phyloP scores from a whole-genome alignment of 2,888 invertebrate species.

The Gerosis bhagava region DNA sequence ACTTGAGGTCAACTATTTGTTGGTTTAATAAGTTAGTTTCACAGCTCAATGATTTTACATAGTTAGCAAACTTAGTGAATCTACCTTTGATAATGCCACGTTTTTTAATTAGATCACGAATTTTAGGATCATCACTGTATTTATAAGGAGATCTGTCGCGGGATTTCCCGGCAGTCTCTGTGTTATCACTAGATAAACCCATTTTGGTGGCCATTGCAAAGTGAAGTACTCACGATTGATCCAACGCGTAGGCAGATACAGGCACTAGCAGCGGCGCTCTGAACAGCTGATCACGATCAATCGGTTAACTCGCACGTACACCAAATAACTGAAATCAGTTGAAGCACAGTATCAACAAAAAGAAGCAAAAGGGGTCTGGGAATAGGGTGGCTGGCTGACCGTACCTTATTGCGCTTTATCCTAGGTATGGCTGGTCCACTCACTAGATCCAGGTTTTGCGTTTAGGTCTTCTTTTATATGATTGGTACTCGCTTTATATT shows the following conservation, averaged over 20 bases:
- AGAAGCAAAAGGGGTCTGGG: too few relatives aligned
- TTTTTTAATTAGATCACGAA: conserved; percentile 11
- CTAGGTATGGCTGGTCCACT: too few relatives aligned
- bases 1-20: conserved; percentile 9
- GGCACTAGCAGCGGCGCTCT: too few relatives aligned
- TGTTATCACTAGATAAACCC: not conserved
- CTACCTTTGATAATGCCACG: conserved; percentile 15
- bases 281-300: too few relatives aligned
- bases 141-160: conserved; percentile 8
- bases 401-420: too few relatives aligned
- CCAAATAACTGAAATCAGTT: too few relatives aligned
- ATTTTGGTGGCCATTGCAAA: conserved; percentile 11
- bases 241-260: too few relatives aligned
- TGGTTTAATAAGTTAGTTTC: not conserved
- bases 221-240: too few relatives aligned
- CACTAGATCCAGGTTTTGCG: too few relatives aligned
- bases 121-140: conserved; percentile 1
- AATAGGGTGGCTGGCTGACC: conserved; percentile 1
- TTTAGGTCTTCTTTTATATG: too few relatives aligned
- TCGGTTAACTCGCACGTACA: conserved; percentile 5
- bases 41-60: conserved; percentile 1
- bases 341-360: too few relatives aligned
- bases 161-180: not conserved
- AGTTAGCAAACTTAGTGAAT: conserved; percentile 12
- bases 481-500: too few relatives aligned